Conservation (phyloP, 2,113 vertebrate genomes). For the Clarias macrocephalus region DNA sequence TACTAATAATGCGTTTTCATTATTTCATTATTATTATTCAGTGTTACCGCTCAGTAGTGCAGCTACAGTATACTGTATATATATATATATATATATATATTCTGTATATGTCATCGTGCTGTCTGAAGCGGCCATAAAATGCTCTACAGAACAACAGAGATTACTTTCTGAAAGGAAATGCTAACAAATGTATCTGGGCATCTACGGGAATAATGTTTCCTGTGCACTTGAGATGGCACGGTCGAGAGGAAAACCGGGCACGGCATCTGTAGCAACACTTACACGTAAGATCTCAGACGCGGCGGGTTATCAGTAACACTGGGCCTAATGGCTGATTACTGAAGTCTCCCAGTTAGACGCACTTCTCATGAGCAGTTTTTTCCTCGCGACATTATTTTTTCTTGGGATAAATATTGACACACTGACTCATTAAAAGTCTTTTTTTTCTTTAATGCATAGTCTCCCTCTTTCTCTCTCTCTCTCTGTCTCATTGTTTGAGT, state of each 20-base stretch:
- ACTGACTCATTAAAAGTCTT: background rate
- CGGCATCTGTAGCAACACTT: slow-evolving; percentile 77
- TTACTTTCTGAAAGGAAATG: slow-evolving; percentile 11
- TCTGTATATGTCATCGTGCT: background rate
- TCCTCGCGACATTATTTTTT: background rate
- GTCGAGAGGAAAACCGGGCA: slow-evolving; percentile 75
- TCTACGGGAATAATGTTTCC: slow-evolving; percentile 75
- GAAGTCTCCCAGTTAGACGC: background rate
- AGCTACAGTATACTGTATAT: background rate
- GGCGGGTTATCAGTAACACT: slow-evolving; percentile 26
- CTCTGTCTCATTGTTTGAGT: too few species aligned
- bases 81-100: too few species aligned
- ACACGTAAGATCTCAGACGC: slow-evolving; percentile 68
- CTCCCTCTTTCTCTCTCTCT: background rate
- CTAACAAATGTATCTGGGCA: slow-evolving; percentile 6
- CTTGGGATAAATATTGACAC: background rate
- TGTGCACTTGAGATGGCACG: slow-evolving; percentile 82
- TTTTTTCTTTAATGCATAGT: background rate
- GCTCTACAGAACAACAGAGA: background rate
- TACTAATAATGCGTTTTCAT: background rate
- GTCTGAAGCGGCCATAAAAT: background rate
- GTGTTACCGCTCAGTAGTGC: background rate
- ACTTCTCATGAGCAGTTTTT: background rate
- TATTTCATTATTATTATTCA: too few species aligned
- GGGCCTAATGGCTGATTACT: slow-evolving; percentile 7